Evolutionary conservation across 2,113 vertebrate species (phyloP).

Genomic region (Caloenas nicobarica): DNA sequence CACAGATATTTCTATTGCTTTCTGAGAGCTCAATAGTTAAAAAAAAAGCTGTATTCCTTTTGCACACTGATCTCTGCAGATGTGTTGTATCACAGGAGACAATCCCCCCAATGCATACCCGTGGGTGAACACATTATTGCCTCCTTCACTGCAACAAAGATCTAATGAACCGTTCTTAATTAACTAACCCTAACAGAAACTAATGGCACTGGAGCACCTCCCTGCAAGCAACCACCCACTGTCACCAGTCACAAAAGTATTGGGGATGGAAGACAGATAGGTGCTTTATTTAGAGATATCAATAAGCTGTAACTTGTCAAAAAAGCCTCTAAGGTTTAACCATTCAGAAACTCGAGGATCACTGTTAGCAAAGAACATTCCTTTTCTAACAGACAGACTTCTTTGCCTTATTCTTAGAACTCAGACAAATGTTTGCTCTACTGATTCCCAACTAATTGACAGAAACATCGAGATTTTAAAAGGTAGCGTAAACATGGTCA

Average conservation of each 20-base stretch:
- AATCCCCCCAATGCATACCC: neutral
- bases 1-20: neutral
- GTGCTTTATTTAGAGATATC: neutral
- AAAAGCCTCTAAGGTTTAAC: neutral
- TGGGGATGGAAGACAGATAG: neutral
- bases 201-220: neutral
- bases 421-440: neutral
- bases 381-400: neutral
- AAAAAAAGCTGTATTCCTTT: neutral
- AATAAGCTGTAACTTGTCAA: neutral
- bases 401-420: neutral
- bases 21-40: neutral
- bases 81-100: neutral
- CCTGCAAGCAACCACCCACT: neutral
- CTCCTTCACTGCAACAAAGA: neutral
- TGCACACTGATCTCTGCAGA: neutral
- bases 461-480: neutral
- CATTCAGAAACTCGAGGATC: neutral
- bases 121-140: neutral
- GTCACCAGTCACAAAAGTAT: neutral
- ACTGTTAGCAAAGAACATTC: neutral
- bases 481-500: neutral
- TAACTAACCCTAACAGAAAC: neutral
- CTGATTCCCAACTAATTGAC: neutral
- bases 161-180: neutral